phyloP scores from a whole-genome alignment of 1,140 invertebrate genomes.

The Diploscapter pachys region DNA sequence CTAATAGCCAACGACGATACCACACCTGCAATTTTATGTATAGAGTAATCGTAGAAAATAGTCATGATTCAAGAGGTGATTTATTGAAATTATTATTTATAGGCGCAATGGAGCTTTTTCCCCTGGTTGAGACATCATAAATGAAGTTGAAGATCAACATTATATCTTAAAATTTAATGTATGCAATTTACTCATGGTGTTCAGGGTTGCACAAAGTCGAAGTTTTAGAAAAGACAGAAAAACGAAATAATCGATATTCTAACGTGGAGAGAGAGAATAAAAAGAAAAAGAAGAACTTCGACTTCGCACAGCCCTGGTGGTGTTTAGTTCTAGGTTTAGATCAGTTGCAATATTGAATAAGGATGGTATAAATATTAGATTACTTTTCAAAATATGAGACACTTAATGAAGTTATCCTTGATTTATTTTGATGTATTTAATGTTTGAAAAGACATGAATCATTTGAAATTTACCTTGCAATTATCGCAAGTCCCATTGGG shows the following conservation, averaged over 20 bases:
- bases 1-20: constrained; percentile 58
- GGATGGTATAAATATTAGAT: neutral
- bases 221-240: too few relatives aligned
- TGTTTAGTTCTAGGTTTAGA: too few relatives aligned
- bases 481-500: constrained; percentile 54
- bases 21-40: constrained; percentile 44
- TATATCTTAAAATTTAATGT: too few relatives aligned
- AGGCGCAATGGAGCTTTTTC: neutral
- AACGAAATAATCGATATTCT: too few relatives aligned
- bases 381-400: neutral
- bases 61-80: neutral
- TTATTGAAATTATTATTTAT: neutral
- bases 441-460: neutral
- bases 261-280: too few relatives aligned
- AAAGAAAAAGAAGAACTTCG: too few relatives aligned
- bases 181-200: too few relatives aligned
- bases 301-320: too few relatives aligned
- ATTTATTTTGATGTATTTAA: neutral
- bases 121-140: too few relatives aligned
- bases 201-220: too few relatives aligned
- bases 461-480: constrained; percentile 47
- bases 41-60: neutral
- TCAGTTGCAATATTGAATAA: neutral
- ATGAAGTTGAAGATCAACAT: too few relatives aligned
- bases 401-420: neutral